phyloP scores from a whole-genome alignment of 2,797 vertebrate genomes.

The Odontamblyopus lacepedii region DNA sequence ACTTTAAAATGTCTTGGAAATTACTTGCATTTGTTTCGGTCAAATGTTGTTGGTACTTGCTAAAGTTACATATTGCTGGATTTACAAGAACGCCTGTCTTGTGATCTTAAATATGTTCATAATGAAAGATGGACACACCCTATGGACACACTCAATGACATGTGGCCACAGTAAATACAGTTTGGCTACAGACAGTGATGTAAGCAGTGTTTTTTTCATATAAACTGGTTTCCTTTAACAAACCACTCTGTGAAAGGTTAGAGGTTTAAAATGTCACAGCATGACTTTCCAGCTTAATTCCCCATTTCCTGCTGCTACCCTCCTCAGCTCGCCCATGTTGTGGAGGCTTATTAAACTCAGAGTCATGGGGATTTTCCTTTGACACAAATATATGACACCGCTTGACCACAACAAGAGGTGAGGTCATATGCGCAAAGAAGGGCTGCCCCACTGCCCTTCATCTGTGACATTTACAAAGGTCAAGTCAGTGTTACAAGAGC shows the following conservation, averaged over 20 bases:
- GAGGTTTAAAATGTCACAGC: constrained; percentile 1
- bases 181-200: background rate
- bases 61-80: constrained; percentile 4
- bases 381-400: constrained; percentile 3
- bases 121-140: background rate
- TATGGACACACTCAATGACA: background rate
- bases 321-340: background rate
- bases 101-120: background rate
- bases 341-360: background rate
- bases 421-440: background rate
- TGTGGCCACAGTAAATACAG: background rate
- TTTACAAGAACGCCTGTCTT: background rate
- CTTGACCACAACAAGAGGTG: background rate
- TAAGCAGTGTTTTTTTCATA: background rate
- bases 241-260: constrained; percentile 4
- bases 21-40: background rate
- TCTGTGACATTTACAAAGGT: constrained; percentile 8
- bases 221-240: background rate
- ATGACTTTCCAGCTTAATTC: constrained; percentile 11
- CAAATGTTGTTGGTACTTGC: background rate
- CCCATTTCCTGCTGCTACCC: background rate
- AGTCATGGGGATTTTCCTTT: constrained; percentile 1
- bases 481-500: constrained; percentile 7
- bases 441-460: background rate
- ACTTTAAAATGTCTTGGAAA: no score